These are phyloP conservation scores for Papilio polytes DNA, from an alignment of 1,140 invertebrate genomes.

Conservation along the genomic window DNA sequence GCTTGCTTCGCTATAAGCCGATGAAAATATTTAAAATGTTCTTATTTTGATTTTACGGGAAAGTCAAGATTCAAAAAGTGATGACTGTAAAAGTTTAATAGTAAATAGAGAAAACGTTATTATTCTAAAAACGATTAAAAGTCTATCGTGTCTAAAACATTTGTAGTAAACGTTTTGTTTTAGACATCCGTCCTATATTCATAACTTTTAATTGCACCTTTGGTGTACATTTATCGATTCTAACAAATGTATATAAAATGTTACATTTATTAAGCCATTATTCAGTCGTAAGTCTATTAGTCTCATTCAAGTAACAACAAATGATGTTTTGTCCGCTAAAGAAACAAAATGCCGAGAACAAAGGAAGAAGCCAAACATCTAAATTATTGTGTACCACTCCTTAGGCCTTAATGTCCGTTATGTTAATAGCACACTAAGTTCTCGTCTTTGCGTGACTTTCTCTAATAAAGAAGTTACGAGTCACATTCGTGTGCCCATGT, in stretches of 20 bases:
- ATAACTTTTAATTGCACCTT: background rate
- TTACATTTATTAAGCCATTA: background rate
- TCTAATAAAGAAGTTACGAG: slow-evolving; percentile 33
- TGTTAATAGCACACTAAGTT: slow-evolving; percentile 33
- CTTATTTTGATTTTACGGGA: background rate
- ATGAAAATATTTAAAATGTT: background rate
- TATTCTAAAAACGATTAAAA: too few relatives aligned
- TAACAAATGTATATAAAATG: too few relatives aligned
- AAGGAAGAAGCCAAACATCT: slow-evolving; percentile 14
- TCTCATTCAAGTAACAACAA: slow-evolving; percentile 24
- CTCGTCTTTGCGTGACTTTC: slow-evolving; percentile 34
- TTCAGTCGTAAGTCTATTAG: background rate
- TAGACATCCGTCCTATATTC: background rate
- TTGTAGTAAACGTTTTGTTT: too few relatives aligned
- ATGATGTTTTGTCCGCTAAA: slow-evolving; percentile 25
- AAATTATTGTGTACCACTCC: slow-evolving; percentile 23
- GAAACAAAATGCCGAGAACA: slow-evolving; percentile 21
- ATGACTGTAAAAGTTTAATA: background rate
- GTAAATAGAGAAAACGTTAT: background rate
- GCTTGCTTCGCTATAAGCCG: background rate
- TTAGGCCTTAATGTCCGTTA: slow-evolving; percentile 16
- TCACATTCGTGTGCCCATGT: slow-evolving; percentile 29
- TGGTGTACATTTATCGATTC: background rate
- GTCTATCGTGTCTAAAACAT: too few relatives aligned
- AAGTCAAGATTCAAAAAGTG: too few relatives aligned